Evolutionary conservation across 2,797 vertebrate genomes (phyloP).

Genomic region (Syncerus caffer): DNA sequence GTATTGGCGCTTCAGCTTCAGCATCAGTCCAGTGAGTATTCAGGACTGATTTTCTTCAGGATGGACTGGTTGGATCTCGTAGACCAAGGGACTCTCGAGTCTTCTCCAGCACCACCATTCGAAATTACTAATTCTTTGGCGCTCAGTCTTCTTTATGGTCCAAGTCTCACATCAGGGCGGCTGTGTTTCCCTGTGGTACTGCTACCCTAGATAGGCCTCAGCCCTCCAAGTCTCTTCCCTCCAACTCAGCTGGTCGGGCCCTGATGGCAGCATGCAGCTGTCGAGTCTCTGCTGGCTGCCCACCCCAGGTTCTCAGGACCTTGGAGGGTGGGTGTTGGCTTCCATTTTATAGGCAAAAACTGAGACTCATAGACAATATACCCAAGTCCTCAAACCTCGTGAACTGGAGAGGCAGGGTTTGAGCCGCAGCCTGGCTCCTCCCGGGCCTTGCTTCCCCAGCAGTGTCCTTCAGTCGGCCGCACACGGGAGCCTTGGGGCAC

Average conservation of each 20-base stretch:
- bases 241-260: not conserved
- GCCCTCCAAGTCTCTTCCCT: not conserved
- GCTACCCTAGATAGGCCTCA: not conserved
- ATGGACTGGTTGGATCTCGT: not conserved
- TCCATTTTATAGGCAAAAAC: not conserved
- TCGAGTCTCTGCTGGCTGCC: not conserved
- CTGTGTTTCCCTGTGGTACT: not conserved
- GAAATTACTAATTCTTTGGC: not conserved
- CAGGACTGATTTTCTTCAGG: not conserved
- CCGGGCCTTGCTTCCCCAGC: no score
- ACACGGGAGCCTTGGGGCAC: not conserved
- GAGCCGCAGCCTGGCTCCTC: not conserved
- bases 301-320: not conserved
- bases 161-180: not conserved
- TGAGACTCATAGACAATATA: not conserved
- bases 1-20: not conserved
- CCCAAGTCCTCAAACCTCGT: not conserved
- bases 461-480: not conserved
- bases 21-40: not conserved
- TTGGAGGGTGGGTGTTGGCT: not conserved
- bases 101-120: not conserved
- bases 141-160: not conserved
- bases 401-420: not conserved
- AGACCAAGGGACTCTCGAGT: not conserved
- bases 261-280: not conserved